These are phyloP conservation scores for Mesembrinibis cayennensis DNA, from an alignment of 2,113 vertebrate genomes.

Conservation along the genomic window DNA sequence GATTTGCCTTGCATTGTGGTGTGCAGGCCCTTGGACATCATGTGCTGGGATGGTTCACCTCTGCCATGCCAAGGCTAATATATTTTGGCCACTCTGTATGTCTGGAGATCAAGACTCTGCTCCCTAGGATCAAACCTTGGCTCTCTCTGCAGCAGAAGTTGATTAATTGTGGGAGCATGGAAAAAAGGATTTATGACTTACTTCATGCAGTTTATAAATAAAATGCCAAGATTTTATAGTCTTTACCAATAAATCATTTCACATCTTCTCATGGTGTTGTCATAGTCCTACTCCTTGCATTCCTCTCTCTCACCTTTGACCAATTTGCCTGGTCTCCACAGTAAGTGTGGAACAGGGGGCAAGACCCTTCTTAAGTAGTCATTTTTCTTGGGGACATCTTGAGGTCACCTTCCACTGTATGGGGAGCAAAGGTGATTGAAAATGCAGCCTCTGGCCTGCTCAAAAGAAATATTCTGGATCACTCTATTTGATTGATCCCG, in stretches of 20 bases:
- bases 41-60: not conserved
- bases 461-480: not conserved
- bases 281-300: not conserved
- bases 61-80: not conserved
- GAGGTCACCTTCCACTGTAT: not conserved
- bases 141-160: not conserved
- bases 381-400: not conserved
- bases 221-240: not conserved
- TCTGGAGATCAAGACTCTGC: not conserved
- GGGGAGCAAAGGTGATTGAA: not conserved
- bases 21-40: not conserved
- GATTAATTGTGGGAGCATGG: not conserved
- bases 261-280: not conserved
- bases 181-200: not conserved
- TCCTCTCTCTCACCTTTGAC: not conserved
- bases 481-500: not conserved
- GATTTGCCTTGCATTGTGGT: not conserved
- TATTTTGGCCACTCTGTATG: not conserved
- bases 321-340: not conserved
- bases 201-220: not conserved
- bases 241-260: not conserved
- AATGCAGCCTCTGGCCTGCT: not conserved
- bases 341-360: not conserved
- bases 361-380: not conserved
- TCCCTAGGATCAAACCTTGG: not conserved